phyloP scores from a whole-genome alignment of 2,888 invertebrate genomes.

The Nemoura dubitans region DNA sequence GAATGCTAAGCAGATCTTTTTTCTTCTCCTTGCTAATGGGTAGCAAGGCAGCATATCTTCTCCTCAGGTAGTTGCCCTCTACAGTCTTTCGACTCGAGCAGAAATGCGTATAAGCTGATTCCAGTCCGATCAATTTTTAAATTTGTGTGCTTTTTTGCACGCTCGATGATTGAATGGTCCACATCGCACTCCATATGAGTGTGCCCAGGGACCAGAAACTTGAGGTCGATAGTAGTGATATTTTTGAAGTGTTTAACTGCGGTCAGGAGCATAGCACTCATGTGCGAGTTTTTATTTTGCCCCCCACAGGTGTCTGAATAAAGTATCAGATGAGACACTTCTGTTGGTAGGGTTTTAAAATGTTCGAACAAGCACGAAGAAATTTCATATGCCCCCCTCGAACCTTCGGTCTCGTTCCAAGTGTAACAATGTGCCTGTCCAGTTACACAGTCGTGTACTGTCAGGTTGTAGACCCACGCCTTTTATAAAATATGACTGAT shows the following conservation, averaged over 20 bases:
- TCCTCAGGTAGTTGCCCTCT: not conserved
- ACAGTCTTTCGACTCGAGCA: not conserved
- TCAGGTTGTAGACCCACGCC: slow-evolving; percentile 38
- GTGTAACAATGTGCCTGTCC: slow-evolving; percentile 30
- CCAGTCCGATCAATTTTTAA: slow-evolving; percentile 28
- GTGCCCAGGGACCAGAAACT: slow-evolving; percentile 42
- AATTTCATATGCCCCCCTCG: slow-evolving; percentile 33
- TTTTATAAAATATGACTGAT: slow-evolving; percentile 39
- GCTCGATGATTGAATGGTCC: slow-evolving; percentile 39
- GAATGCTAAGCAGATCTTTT: slow-evolving; percentile 9
- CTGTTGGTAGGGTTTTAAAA: slow-evolving; percentile 20
- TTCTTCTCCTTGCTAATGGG: slow-evolving; percentile 33
- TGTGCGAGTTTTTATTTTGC: slow-evolving; percentile 33
- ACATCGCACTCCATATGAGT: slow-evolving; percentile 43
- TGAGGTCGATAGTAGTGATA: slow-evolving; percentile 39
- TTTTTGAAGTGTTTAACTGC: slow-evolving; percentile 15
- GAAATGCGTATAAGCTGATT: slow-evolving; percentile 22
- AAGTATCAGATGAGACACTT: slow-evolving; percentile 25
- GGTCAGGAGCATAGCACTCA: slow-evolving; percentile 35
- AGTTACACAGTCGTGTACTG: slow-evolving; percentile 35
- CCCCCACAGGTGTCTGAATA: slow-evolving; percentile 35
- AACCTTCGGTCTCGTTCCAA: slow-evolving; percentile 25
- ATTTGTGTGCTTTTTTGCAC: not conserved
- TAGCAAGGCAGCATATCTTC: not conserved
- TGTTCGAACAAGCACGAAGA: slow-evolving; percentile 32